phyloP scores from a whole-genome alignment of 1,140 invertebrate genomes.

The Heliconius congener region DNA sequence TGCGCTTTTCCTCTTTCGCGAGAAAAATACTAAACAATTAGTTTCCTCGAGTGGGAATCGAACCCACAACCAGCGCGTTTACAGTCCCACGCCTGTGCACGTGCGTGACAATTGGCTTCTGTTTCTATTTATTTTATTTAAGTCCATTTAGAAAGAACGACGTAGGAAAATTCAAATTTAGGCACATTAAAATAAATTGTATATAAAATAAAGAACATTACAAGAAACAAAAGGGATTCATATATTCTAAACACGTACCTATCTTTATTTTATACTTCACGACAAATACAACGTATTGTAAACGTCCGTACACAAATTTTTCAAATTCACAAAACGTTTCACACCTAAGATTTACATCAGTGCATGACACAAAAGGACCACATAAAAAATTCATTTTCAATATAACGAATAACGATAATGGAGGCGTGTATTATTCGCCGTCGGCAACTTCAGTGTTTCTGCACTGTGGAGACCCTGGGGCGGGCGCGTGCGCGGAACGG shows the following conservation, averaged over 20 bases:
- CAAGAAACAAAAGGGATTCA: not conserved
- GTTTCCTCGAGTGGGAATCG: no score
- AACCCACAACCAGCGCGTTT: no score
- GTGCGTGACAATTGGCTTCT: no score
- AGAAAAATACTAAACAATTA: no score
- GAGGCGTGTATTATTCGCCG: conserved; percentile 73
- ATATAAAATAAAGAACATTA: not conserved
- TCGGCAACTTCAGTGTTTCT: conserved; percentile 49
- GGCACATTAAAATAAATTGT: not conserved
- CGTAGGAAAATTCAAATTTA: not conserved
- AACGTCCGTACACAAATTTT: conserved; percentile 27
- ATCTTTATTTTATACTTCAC: not conserved
- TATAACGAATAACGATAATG: conserved; percentile 79
- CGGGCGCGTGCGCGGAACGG: conserved; percentile 69
- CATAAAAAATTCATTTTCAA: conserved; percentile 74
- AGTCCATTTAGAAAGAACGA: not conserved
- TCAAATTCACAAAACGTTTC: conserved; percentile 38
- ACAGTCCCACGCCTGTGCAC: no score
- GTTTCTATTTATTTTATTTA: conserved; percentile 4
- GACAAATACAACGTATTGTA: not conserved
- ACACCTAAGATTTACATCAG: conserved; percentile 42
- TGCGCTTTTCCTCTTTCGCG: no score
- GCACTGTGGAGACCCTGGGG: conserved; percentile 36
- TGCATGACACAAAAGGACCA: conserved; percentile 52
- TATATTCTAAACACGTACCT: not conserved